Evolutionary conservation across 2,888 invertebrate species (phyloP), one percentile per base, ranked within the genome.

Genomic region (Gymnoscelis rufifasciata): DNA sequence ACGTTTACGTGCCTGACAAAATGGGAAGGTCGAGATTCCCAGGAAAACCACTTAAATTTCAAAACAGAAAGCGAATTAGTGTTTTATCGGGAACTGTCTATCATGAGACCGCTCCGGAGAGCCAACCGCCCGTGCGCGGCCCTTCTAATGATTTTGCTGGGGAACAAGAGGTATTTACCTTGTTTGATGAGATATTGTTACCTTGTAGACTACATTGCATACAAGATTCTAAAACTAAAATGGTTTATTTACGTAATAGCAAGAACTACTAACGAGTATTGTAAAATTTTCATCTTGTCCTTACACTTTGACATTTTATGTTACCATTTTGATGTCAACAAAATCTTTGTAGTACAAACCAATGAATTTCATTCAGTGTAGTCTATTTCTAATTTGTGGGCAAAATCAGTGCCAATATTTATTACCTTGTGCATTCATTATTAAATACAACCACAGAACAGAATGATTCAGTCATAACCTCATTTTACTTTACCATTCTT

Each of bases 11-110:
- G 82, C 71, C 78, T 68, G 86, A 80, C 90, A 91, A 89, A 88
- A 93, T 93, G 93, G 93, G 93, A 89, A 92, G 92, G 89, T 93
- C 93, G 84, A 93, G 93, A 91, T 95, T 95, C 91, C 95, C 95
- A 78, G 95, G 95, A 76, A 95, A 94, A 90, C 95, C 95, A 81
- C 92, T 94, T 67, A 95, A 94, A 90, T 93, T 94, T 89, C 93
- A 94, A 79, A 94, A 94, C 88, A 93, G 94, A 90, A 94, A 94
- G 83, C 92, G 95, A 84, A 91, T 95, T 74, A 94, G 93, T 89
- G 94, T 95, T 78, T 89, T 94, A 81, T 92, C 92, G 69, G 89
- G 90, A 68, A 81, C 90, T 74, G 87, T 90, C 76, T 87, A 87
- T 69, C 80, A 86, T 82, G 86, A 87, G 65, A 82, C 77, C 74